phyloP scores from a whole-genome alignment of 2,888 invertebrate genomes.

The Lasioglossum calceatum region DNA sequence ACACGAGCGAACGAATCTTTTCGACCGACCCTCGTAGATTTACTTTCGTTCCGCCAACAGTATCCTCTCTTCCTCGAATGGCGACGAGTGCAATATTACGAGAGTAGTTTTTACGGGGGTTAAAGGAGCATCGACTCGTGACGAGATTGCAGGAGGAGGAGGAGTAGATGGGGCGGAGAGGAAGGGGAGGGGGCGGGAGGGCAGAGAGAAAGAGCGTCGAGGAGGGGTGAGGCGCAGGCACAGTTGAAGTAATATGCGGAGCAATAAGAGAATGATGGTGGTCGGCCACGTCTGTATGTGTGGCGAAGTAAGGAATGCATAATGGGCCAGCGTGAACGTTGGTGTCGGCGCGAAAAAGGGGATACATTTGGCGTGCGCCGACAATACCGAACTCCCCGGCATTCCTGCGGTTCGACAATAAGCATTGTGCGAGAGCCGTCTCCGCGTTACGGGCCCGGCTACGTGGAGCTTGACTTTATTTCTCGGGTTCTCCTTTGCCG shows the following conservation, averaged over 20 bases:
- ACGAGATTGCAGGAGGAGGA: not conserved
- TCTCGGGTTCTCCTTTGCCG: conserved; percentile 33
- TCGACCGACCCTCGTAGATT: not conserved
- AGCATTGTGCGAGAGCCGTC: conserved; percentile 64
- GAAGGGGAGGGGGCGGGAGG: not conserved
- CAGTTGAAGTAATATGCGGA: conserved; percentile 5
- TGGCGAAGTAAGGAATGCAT: conserved; percentile 9
- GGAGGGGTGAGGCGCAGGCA: not conserved
- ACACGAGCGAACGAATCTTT: not conserved
- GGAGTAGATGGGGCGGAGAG: not conserved
- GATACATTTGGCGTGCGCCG: conserved; percentile 43
- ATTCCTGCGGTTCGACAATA: conserved; percentile 67
- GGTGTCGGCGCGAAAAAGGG: conserved; percentile 19
- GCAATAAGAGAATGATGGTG: conserved; percentile 16
- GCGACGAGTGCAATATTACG: not conserved
- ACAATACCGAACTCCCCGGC: conserved; percentile 59
- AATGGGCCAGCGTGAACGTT: conserved; percentile 13
- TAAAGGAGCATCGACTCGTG: conserved; percentile 8
- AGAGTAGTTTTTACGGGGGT: not conserved
- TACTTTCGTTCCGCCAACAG: not conserved
- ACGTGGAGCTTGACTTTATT: conserved; percentile 63
- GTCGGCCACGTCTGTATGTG: not conserved
- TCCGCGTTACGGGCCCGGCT: conserved; percentile 53
- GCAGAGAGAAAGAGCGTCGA: not conserved
- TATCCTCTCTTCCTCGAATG: not conserved